Base-by-base conservation (phyloP, 2,888 invertebrate genomes). In the Byasa hedistus region DNA sequence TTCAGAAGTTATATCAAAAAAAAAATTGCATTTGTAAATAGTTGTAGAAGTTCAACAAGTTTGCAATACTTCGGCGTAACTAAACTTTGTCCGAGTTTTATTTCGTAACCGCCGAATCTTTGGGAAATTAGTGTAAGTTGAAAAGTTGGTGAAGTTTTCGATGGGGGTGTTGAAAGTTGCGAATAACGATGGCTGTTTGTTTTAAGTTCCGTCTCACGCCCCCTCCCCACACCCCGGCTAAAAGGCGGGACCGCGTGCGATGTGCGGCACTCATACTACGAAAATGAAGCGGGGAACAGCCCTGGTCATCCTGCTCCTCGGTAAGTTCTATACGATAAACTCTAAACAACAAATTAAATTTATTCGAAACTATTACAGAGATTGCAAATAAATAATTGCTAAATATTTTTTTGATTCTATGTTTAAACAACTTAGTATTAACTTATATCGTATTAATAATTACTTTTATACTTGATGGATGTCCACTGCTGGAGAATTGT, bases 281-380 rank as follows among this genome's bases (percentile, higher is more conserved):
- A 83, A 79, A 72, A 89, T 88, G 89, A 79, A 75, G 74, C 77
- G 79, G 74, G 75, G 76, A 80, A 81, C 80, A 75, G 81, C 82
- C 71, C 79, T 82, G 70, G 77, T 81, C 75, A 73, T 87, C 70
- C 75, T 87, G 65, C 80, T 89, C 70, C 82, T 84, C 80, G 89
- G 89, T 90, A 71, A 80, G 79, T 78, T 72, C 32, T 48, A 59
- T 39, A 51, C 60, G 27, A 59, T 24, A 24, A 32, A 10, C 32
- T 32, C 10, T 32, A 32, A 32, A 7, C 8, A 10, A 32, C 10
- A 10, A 4, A 21, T 52, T 3, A 8, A 21, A 5, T n/a, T 10
- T 56, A 1, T 17, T 56, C 19, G 7, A 19, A 19, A 27, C 17
- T 17, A 23, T 24, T 23, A 10, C 15, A 24, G n/a, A n/a, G n/a